A percentile compares a stretch with the other conserved stretches of the same genome.
phyloP scores from a whole-genome alignment of 2,888 invertebrate genomes.

The Myathropa florea region DNA sequence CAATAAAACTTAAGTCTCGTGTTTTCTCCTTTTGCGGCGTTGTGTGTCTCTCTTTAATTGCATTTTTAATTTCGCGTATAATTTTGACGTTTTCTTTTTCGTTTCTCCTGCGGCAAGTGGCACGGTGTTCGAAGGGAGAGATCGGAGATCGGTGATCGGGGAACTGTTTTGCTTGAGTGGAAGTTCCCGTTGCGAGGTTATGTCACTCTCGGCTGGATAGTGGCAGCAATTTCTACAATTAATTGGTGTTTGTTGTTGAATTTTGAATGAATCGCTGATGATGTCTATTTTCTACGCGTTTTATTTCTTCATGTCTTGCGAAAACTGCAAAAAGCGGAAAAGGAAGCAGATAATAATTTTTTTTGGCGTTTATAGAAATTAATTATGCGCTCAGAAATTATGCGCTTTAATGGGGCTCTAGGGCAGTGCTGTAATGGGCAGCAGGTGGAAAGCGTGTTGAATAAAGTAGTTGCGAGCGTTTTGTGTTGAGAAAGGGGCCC shows the following conservation, averaged over 20 bases:
- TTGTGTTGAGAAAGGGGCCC: neutral
- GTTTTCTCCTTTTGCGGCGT: neutral
- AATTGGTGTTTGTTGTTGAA: conserved; percentile 13
- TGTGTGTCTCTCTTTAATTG: conserved; percentile 17
- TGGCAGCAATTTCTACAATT: conserved; percentile 25
- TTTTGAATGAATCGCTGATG: conserved; percentile 17
- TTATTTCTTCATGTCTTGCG: neutral
- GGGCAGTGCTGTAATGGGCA: neutral
- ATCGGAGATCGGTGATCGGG: neutral
- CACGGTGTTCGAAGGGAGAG: too few relatives aligned
- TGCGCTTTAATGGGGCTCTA: neutral
- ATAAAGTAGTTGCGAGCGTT: neutral
- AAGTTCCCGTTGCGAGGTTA: conserved; percentile 21
- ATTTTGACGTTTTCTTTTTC: conserved; percentile 13
- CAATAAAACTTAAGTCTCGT: neutral
- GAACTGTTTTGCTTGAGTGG: neutral
- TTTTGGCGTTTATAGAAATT: neutral
- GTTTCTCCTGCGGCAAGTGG: neutral
- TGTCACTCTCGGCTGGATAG: conserved; percentile 14
- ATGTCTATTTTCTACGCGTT: neutral
- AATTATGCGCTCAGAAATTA: neutral
- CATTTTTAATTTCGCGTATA: conserved; percentile 40
- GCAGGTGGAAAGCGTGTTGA: neutral
- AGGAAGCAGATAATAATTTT: neutral
- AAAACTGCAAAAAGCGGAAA: neutral